Conservation (phyloP, 2,113 vertebrate genomes). For the Circaetus cinerascens region DNA sequence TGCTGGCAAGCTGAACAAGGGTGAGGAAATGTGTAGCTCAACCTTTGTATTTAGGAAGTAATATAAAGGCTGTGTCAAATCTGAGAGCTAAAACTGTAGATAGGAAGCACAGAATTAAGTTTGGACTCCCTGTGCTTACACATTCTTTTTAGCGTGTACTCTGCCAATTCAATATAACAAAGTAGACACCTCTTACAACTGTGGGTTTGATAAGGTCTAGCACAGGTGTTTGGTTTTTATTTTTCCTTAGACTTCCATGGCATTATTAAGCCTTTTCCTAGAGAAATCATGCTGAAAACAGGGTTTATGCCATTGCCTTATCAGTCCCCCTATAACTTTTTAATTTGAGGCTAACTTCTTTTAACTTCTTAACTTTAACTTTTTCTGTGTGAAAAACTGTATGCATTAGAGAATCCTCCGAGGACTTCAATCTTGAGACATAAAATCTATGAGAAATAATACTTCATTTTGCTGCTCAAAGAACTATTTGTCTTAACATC, state of each 20-base stretch:
- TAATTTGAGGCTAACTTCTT: not conserved
- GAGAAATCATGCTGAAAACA: not conserved
- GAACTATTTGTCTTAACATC: not conserved
- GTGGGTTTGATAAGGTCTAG: not conserved
- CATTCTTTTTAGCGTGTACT: not conserved
- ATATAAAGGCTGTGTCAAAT: not conserved
- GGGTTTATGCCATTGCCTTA: not conserved
- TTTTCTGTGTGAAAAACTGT: not conserved
- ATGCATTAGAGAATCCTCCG: not conserved
- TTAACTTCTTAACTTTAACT: not conserved
- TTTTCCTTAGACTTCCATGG: not conserved
- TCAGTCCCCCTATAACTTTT: not conserved
- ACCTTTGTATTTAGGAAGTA: not conserved
- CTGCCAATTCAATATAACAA: not conserved
- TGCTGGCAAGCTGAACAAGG: not conserved
- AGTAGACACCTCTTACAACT: not conserved
- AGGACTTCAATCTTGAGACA: not conserved
- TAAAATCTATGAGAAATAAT: not conserved
- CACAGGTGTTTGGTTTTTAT: not conserved
- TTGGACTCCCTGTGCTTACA: not conserved
- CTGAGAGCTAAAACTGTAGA: not conserved
- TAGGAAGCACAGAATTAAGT: not conserved
- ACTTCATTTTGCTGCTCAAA: not conserved
- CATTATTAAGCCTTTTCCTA: not conserved
- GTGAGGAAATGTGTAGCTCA: not conserved